Percentiles rank a stretch among this genome's conserved stretches.
phyloP scores from a whole-genome alignment of 2,797 vertebrate species.

The Oryzias dopingdopingensis region DNA sequence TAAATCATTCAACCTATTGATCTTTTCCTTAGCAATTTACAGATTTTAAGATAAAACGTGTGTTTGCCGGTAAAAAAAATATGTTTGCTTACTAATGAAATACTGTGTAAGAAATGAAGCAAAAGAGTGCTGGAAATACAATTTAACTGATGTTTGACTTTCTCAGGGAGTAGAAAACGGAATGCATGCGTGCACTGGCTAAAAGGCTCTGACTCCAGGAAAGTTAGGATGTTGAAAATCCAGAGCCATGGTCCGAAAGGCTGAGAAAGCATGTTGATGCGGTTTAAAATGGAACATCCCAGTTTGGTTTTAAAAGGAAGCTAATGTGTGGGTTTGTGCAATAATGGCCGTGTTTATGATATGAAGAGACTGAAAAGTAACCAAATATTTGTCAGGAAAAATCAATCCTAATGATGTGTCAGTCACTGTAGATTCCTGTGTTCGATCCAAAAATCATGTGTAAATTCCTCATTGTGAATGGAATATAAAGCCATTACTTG shows the following conservation, averaged over 20 bases:
- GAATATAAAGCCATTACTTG: slow-evolving; percentile 75
- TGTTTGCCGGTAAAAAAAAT: slow-evolving; percentile 19
- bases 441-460: slow-evolving; percentile 28
- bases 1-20: too few species aligned
- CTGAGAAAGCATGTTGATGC: neutral
- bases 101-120: slow-evolving; percentile 35
- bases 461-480: slow-evolving; percentile 47
- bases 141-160: slow-evolving; percentile 47
- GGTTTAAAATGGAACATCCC: slow-evolving; percentile 1
- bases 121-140: slow-evolving; percentile 26
- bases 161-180: slow-evolving; percentile 61
- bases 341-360: slow-evolving; percentile 40
- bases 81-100: slow-evolving; percentile 11
- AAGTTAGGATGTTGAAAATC: slow-evolving; percentile 5
- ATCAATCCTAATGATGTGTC: neutral
- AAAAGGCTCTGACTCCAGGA: slow-evolving; percentile 18
- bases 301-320: slow-evolving; percentile 15
- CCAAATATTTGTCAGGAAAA: slow-evolving; percentile 45
- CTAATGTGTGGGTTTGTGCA: slow-evolving; percentile 50
- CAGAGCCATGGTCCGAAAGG: neutral
- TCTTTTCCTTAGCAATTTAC: slow-evolving; percentile 6
- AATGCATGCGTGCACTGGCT: slow-evolving; percentile 9
- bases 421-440: slow-evolving; percentile 2
- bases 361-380: slow-evolving; percentile 5
- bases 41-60: slow-evolving; percentile 4